A percentile compares a stretch with the other conserved stretches of the same genome.
Conservation (phyloP, 1,140 invertebrate genomes). For the Procambarus virginalis region DNA sequence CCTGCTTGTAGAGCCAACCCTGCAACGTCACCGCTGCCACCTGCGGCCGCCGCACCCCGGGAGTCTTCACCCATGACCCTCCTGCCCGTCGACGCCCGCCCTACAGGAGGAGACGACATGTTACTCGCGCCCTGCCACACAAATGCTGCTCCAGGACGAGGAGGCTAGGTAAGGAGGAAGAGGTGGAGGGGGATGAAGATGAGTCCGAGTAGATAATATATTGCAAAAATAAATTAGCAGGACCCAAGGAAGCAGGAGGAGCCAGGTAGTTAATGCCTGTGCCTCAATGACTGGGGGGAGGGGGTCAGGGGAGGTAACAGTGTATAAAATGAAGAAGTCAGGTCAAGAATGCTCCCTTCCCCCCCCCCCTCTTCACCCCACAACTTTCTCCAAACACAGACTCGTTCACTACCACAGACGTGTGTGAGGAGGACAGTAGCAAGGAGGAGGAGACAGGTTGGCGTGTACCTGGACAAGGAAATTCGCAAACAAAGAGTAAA, state of each 20-base stretch:
- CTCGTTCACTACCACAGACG: too few relatives aligned
- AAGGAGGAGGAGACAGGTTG: background rate
- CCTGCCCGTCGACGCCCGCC: constrained; percentile 26
- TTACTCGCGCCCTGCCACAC: background rate
- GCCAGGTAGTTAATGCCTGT: background rate
- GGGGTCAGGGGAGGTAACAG: too few relatives aligned
- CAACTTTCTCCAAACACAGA: too few relatives aligned
- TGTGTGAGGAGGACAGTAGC: too few relatives aligned
- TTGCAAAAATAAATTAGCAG: background rate
- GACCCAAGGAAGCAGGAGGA: background rate
- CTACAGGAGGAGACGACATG: background rate
- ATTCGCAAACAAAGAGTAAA: too few relatives aligned
- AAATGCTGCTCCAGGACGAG: background rate
- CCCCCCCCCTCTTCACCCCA: too few relatives aligned
- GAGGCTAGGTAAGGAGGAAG: too few relatives aligned
- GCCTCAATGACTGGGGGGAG: background rate
- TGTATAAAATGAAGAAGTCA: too few relatives aligned
- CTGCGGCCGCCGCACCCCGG: constrained; percentile 83
- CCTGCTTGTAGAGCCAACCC: constrained; percentile 94
- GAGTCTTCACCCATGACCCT: constrained; percentile 74
- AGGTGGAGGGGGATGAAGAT: too few relatives aligned
- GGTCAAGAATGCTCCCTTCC: too few relatives aligned
- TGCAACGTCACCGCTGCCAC: constrained; percentile 88
- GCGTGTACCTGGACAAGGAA: too few relatives aligned
- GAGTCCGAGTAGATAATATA: background rate